phyloP scores from a whole-genome alignment of 2,113 vertebrate genomes.

The Phyllostomus discolor region DNA sequence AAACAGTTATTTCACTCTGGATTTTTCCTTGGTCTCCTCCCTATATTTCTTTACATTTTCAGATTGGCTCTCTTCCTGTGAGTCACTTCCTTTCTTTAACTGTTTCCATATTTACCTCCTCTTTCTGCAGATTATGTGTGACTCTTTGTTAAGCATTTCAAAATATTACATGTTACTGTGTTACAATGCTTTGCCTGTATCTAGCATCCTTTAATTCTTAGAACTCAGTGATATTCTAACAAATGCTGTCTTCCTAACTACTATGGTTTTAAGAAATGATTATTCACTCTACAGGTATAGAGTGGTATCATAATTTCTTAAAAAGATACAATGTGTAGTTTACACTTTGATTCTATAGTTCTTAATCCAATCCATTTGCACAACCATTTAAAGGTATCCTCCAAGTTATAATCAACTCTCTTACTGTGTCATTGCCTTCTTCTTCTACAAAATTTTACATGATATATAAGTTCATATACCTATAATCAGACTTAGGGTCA shows the following conservation, averaged over 20 bases:
- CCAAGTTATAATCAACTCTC: background rate
- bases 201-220: conserved; percentile 33
- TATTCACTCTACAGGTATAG: background rate
- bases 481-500: background rate
- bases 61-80: conserved; percentile 66
- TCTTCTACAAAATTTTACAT: background rate
- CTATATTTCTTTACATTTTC: conserved; percentile 54
- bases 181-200: background rate
- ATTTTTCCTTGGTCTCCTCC: conserved; percentile 52
- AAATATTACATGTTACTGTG: conserved; percentile 43
- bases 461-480: accelerated
- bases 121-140: conserved; percentile 32
- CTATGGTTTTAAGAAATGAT: background rate
- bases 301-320: background rate
- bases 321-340: background rate
- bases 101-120: conserved; percentile 63
- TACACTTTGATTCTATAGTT: background rate
- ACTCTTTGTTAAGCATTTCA: conserved; percentile 65
- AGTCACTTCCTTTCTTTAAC: conserved; percentile 73
- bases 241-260: background rate
- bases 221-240: background rate
- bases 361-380: background rate
- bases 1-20: conserved; percentile 38
- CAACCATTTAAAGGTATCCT: background rate
- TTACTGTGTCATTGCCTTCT: background rate